Conservation (phyloP, 53 echinoderm and acorn worm species). For the Holothuria leucospilota region DNA sequence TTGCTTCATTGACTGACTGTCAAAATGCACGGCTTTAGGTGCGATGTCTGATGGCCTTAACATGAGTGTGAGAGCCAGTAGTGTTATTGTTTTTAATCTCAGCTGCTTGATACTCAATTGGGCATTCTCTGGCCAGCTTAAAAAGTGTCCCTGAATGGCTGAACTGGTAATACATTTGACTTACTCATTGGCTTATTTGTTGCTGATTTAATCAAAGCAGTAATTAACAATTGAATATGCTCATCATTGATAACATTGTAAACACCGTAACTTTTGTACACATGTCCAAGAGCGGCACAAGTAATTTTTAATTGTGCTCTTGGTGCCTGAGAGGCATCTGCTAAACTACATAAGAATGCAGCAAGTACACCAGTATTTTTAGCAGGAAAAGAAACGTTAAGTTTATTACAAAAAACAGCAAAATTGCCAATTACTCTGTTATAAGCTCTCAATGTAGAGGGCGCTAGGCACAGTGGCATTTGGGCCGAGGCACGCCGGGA, state of each 20-base stretch:
- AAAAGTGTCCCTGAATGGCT: slow-evolving; percentile 38
- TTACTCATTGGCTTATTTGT: slow-evolving; percentile 39
- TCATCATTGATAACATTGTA: slow-evolving; percentile 19
- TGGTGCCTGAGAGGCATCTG: slow-evolving; percentile 12
- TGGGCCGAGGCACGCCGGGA: slow-evolving; percentile 43
- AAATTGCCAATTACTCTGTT: slow-evolving; percentile 38
- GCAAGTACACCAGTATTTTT: slow-evolving; percentile 25
- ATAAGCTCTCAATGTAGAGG: slow-evolving; percentile 52
- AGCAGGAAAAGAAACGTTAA: slow-evolving; percentile 36
- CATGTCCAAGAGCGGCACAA: slow-evolving; percentile 33
- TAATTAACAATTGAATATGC: slow-evolving; percentile 15
- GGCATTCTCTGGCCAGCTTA: slow-evolving; percentile 23
- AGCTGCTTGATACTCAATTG: slow-evolving; percentile 32
- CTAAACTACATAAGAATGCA: slow-evolving; percentile 25
- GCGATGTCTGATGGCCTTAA: slow-evolving; percentile 68
- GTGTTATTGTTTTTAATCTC: slow-evolving; percentile 41
- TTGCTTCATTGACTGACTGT: background rate
- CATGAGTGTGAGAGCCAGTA: slow-evolving; percentile 52
- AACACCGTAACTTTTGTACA: slow-evolving; percentile 25
- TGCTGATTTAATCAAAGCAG: slow-evolving; percentile 47
- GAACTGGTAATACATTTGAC: slow-evolving; percentile 51
- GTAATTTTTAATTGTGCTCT: slow-evolving; percentile 15
- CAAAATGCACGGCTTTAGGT: slow-evolving; percentile 40
- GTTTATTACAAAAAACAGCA: slow-evolving; percentile 41
- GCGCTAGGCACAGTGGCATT: slow-evolving; percentile 51